Base-by-base conservation (phyloP, 2,113 vertebrate genomes). In the Carassius gibelio region DNA sequence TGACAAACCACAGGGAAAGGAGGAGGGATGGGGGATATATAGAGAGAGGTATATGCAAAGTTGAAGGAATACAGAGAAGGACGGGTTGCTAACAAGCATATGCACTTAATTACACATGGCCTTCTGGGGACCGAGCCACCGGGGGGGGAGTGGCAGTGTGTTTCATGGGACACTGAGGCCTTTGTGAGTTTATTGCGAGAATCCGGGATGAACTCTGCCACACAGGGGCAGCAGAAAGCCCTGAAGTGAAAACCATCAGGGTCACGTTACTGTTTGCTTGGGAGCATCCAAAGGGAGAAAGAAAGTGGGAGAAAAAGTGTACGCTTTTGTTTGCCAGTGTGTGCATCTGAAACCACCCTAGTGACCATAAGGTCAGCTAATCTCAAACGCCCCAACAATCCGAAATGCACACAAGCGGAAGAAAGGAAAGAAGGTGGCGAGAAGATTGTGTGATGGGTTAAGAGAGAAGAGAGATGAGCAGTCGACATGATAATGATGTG, bases 381-480 rank as follows among this genome's bases (percentile, higher is more conserved):
- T 94, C 93, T 93, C 87, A 69, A 90, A 84, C 87, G 86, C 88
- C 86, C 62, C 21, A 85, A 57, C 88, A 90, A 90, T 85, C 90
- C 91, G 81, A 89, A 81, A 87, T 57, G 89, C 83, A 87, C 88
- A 91, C 10, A 85, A 75, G 74, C 61, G 26, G 50, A 71, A 78
- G 72, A 87, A 86, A 66, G 71, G 75, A 48, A 82, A 75, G 59
- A 77, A 72, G 84, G 87, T 81, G 77, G 79, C 38, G 34, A 78
- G 75, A 86, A 89, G 82, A 86, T 78, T 57, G 83, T 74, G 89
- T 88, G 92, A 89, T 87, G 89, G 88, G 80, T 61, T 66, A 71
- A 34, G 75, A 45, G 42, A 90, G 88, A 92, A 92, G 90, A 93
- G 94, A 93, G 92, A 93, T 89, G 93, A 93, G 94, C 91, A 92